Evolutionary conservation across 1,140 invertebrate genomes (phyloP).

Genomic region (Drosophila malerkotliana): DNA sequence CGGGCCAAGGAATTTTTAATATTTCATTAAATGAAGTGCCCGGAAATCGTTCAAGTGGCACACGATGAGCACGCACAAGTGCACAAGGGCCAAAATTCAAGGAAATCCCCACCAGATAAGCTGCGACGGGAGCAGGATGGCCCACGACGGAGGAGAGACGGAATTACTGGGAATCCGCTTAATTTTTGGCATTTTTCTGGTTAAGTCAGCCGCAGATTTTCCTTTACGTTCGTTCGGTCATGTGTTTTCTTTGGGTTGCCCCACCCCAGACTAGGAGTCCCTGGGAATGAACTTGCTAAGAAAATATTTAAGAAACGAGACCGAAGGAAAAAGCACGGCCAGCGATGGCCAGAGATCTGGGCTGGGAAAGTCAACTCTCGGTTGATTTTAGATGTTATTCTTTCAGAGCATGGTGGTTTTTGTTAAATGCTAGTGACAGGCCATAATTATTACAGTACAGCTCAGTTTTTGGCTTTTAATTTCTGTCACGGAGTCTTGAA

Average conservation of each 20-base stretch:
- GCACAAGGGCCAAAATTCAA: conserved; percentile 54
- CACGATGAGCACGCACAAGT: conserved; percentile 72
- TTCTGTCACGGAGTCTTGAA: neutral
- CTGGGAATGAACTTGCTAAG: conserved; percentile 48
- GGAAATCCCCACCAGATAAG: conserved; percentile 46
- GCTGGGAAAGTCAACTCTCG: too few relatives aligned
- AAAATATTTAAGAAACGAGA: conserved; percentile 66
- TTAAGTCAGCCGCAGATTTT: conserved; percentile 73
- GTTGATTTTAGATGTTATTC: conserved; percentile 14
- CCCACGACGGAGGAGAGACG: neutral
- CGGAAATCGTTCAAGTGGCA: conserved; percentile 78
- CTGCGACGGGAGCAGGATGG: conserved; percentile 9
- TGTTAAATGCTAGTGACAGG: conserved; percentile 28
- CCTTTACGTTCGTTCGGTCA: conserved; percentile 37
- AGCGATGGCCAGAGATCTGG: neutral
- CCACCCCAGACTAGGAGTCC: conserved; percentile 12
- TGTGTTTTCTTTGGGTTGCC: conserved; percentile 14
- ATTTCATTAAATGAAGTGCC: conserved; percentile 84
- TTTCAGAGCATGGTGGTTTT: neutral
- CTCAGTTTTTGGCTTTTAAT: conserved; percentile 2
- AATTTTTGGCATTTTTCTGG: conserved; percentile 80
- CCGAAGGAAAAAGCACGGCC: conserved; percentile 2
- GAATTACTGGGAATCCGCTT: conserved; percentile 61
- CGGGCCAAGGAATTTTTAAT: conserved; percentile 76
- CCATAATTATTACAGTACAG: conserved; percentile 45